Evolutionary conservation across 2,113 vertebrate species (phyloP), one percentile per base, ranked within the genome.

Genomic region (Menidia beryllina): DNA sequence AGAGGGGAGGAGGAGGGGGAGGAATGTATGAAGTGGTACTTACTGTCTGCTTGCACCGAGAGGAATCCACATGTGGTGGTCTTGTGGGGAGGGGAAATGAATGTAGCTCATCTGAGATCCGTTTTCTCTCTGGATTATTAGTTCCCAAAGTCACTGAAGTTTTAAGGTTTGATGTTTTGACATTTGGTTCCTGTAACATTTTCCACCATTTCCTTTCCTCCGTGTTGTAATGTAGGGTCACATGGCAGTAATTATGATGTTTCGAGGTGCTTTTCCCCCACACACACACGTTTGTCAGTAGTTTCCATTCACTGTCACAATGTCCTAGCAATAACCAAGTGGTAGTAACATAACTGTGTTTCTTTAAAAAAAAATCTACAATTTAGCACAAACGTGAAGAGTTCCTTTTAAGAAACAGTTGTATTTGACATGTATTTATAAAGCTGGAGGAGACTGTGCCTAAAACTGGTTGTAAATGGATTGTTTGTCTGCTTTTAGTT

Each of bases 241-340:
- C 85, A 91, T 89, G 89, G 92, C 93, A 84, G 94, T 93, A 90
- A 93, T 93, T 93, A 93, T 91, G 93, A 93, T 93, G 95, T 96
- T 91, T 92, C 91, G 94, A 95, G 95, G 95, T 96, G 95, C 95
- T 94, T 95, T 84, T 68, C 87, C 72, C 73, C 24, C n/a, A n/a
- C n/a, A n/a, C n/a, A 65, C 78, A 77, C 79, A 93, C 91, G 83
- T 95, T 94, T 92, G 93, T 95, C 94, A 92, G 93, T 96, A 95
- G 94, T 94, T 94, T 94, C 91, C 91, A 94, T 94, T 92, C 94
- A 94, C 93, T 93, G 93, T 95, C 92, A 94, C 94, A 87, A 93
- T 92, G 94, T 94, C 94, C 93, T 98, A 97, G 96, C 97, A 98
- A 97, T 98, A 98, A 97, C 90, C 84, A 93, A 91, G 91, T 91